Conservation (phyloP, 2,113 vertebrate genomes). For the Tricholaema leucomelas region DNA sequence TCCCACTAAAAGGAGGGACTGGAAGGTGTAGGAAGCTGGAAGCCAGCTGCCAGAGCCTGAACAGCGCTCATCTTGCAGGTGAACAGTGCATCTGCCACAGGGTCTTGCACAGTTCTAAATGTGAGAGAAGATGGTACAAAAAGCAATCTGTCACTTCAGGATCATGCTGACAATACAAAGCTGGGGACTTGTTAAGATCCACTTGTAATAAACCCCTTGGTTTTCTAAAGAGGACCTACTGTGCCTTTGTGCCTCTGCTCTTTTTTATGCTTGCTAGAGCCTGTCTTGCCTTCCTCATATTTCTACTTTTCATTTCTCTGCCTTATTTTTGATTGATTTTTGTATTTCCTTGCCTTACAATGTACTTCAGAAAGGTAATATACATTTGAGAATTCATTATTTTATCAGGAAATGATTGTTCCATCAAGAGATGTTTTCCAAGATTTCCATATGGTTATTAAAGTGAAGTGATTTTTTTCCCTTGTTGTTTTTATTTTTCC, state of each 20-base stretch:
- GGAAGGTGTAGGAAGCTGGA: fast-evolving
- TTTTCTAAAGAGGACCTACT: not conserved
- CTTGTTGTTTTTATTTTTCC: not conserved
- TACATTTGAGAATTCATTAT: not conserved
- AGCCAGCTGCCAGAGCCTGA: not conserved
- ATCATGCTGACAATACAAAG: not conserved
- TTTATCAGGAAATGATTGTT: not conserved
- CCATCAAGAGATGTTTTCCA: not conserved
- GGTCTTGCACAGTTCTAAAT: not conserved
- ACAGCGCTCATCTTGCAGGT: not conserved
- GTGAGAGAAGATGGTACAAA: not conserved
- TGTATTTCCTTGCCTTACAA: not conserved
- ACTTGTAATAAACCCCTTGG: not conserved
- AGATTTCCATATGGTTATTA: not conserved
- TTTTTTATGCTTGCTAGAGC: not conserved
- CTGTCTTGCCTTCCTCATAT: not conserved
- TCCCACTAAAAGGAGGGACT: not conserved
- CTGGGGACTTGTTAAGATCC: not conserved
- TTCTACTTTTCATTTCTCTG: not conserved
- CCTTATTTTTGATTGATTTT: not conserved
- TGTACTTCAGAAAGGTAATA: not conserved
- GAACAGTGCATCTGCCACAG: not conserved
- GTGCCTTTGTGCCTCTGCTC: not conserved
- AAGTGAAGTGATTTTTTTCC: not conserved
- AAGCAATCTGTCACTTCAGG: not conserved